A percentile compares a stretch with the other conserved stretches of the same genome.
Conservation (phyloP, 1,140 invertebrate species). For the Lanistes nyassanus region DNA sequence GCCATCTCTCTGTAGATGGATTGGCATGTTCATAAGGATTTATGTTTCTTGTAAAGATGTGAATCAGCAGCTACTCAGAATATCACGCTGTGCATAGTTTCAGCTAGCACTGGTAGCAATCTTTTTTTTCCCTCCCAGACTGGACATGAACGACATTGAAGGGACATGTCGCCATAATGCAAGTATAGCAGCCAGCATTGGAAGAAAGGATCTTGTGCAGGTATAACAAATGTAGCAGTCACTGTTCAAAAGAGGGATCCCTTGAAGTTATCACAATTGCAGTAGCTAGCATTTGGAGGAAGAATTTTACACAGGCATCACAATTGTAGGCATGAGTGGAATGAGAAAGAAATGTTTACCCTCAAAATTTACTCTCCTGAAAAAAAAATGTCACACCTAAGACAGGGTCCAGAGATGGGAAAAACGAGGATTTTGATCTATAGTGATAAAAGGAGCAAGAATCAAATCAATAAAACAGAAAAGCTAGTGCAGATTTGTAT, state of each 20-base stretch:
- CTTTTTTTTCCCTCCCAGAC: slow-evolving; percentile 67
- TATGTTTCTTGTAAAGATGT: neutral
- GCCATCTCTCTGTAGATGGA: neutral
- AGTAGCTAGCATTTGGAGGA: slow-evolving; percentile 78
- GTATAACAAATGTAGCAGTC: slow-evolving; percentile 41
- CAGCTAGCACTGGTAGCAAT: neutral
- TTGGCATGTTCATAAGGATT: neutral
- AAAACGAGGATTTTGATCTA: neutral
- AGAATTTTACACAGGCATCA: slow-evolving; percentile 80
- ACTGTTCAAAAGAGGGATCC: too few species aligned
- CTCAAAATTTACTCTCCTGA: neutral
- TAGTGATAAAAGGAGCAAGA: neutral
- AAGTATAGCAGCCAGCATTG: slow-evolving; percentile 77
- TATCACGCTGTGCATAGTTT: neutral
- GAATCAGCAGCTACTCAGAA: neutral
- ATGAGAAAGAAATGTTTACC: neutral
- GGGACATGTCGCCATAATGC: slow-evolving; percentile 86
- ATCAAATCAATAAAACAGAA: neutral
- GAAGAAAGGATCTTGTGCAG: slow-evolving; percentile 84
- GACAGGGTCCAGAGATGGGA: neutral
- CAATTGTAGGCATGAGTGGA: too few species aligned
- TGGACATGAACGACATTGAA: slow-evolving; percentile 71
- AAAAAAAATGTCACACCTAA: neutral
- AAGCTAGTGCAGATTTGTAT: neutral
- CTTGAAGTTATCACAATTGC: too few species aligned